These are phyloP conservation scores for Ambastaia sidthimunki DNA, from an alignment of 2,797 vertebrate genomes.

Conservation along the genomic window DNA sequence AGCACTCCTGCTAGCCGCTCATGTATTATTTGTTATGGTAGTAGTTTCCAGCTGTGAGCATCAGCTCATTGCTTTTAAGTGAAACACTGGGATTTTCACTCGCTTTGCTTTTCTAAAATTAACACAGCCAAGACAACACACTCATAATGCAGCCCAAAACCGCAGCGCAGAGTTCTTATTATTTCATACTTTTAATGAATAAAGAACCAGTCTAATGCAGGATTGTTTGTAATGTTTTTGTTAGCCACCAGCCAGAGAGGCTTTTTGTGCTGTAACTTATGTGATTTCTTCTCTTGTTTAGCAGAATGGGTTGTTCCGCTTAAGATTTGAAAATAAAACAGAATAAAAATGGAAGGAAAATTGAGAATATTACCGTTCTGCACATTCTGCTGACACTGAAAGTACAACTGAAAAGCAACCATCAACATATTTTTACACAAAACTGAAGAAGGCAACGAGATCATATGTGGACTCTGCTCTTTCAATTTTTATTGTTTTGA, in stretches of 20 bases:
- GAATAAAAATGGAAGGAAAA: conserved; percentile 22
- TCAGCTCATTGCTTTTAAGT: conserved; percentile 58
- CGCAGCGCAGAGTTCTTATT: conserved; percentile 40
- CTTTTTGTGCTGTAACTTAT: conserved; percentile 4
- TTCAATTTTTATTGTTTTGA: no score
- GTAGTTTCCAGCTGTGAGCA: conserved; percentile 74
- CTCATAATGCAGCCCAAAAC: conserved; percentile 28
- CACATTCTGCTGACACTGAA: conserved; percentile 50
- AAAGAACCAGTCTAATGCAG: conserved; percentile 24
- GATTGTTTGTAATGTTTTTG: conserved; percentile 31
- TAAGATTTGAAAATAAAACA: neutral
- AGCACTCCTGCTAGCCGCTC: conserved; percentile 61
- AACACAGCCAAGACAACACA: conserved; percentile 36
- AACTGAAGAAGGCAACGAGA: neutral
- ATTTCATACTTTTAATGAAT: conserved; percentile 52
- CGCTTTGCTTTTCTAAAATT: conserved; percentile 47
- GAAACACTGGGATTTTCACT: conserved; percentile 52
- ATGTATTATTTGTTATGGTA: conserved; percentile 75
- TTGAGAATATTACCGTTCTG: conserved; percentile 53
- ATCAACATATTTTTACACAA: conserved; percentile 39
- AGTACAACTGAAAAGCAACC: conserved; percentile 50
- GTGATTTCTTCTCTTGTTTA: neutral
- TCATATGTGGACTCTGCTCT: neutral
- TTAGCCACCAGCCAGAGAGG: neutral
- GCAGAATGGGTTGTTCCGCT: conserved; percentile 8